Percentiles rank a stretch among this genome's conserved stretches.
Evolutionary conservation across 2,113 vertebrate genomes (phyloP).

Genomic region (Eurystomus gularis): DNA sequence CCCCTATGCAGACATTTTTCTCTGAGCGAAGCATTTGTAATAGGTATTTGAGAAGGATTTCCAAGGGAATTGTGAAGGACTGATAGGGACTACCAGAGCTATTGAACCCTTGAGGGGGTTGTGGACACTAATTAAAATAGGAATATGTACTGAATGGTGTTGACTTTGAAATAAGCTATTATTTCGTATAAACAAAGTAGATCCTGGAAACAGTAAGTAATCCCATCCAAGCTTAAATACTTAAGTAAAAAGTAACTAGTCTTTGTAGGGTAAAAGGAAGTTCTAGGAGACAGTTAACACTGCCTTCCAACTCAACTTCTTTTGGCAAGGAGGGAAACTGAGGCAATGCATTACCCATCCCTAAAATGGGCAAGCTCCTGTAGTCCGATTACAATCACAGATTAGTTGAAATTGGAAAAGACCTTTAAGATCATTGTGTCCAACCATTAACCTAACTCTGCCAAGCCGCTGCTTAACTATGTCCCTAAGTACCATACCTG

Average conservation of each 20-base stretch:
- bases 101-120: not conserved
- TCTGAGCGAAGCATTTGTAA: not conserved
- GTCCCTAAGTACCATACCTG: no score
- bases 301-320: not conserved
- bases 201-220: not conserved
- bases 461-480: no score
- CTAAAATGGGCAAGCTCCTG: not conserved
- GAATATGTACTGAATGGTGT: not conserved
- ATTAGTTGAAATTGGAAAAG: no score
- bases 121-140: not conserved
- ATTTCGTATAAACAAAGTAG: not conserved
- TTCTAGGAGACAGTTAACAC: not conserved
- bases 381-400: no score
- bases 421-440: no score
- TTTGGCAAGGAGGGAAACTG: not conserved
- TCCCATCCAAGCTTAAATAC: not conserved
- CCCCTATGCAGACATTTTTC: no score
- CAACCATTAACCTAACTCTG: no score
- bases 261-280: not conserved
- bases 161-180: not conserved
- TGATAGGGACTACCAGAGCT: not conserved
- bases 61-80: not conserved
- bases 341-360: not conserved
- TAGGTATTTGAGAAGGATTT: not conserved
- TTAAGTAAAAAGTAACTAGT: not conserved